phyloP scores from a whole-genome alignment of 2,888 invertebrate species.

The Drosophila siamana region DNA sequence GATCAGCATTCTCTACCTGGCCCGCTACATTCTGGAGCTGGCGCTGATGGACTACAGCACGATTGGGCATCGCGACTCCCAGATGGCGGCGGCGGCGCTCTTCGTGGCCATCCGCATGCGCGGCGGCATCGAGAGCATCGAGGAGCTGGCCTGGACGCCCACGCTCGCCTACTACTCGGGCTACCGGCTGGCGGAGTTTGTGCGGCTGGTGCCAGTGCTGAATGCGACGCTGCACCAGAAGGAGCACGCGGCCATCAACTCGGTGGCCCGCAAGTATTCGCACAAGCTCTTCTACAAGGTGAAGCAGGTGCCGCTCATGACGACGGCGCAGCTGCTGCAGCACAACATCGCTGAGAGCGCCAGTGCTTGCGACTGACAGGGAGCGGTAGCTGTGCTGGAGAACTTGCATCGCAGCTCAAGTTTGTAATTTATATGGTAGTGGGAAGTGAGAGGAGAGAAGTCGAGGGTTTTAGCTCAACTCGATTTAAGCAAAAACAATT shows the following conservation, averaged over 20 bases:
- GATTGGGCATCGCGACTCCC: background rate
- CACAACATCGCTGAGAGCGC: background rate
- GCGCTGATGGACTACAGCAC: background rate
- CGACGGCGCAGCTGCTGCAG: background rate
- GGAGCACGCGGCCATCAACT: background rate
- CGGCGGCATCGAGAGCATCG: background rate
- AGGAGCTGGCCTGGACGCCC: background rate
- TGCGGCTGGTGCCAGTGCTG: background rate
- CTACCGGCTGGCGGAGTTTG: background rate
- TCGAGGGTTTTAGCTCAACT: too few relatives aligned
- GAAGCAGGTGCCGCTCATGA: background rate
- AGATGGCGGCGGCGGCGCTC: background rate
- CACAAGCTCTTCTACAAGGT: background rate
- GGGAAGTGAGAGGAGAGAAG: too few relatives aligned
- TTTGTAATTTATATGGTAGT: too few relatives aligned
- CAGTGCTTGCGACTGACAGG: too few relatives aligned
- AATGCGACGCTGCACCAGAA: background rate
- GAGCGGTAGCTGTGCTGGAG: too few relatives aligned
- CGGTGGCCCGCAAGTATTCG: background rate
- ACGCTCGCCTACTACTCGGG: background rate
- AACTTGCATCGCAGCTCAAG: too few relatives aligned
- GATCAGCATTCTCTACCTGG: background rate
- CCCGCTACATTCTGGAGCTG: background rate
- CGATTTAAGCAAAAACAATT: too few relatives aligned
- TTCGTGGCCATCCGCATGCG: background rate